A percentile compares a stretch with the other conserved stretches of the same genome.
These are phyloP conservation scores for Apeira syringaria DNA, from an alignment of 2,888 invertebrate species.

Conservation along the genomic window DNA sequence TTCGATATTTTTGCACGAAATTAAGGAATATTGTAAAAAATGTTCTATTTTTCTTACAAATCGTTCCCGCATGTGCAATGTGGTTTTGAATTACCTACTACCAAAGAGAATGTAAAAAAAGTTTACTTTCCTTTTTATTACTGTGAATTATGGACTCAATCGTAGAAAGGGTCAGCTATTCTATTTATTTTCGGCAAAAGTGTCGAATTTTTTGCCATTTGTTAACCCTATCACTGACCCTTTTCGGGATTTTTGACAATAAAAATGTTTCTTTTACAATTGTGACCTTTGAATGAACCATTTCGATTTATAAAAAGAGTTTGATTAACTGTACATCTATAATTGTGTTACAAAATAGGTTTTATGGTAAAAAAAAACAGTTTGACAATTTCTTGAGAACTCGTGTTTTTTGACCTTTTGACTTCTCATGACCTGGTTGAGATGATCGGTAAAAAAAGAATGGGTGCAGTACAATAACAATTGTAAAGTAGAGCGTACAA, in stretches of 20 bases:
- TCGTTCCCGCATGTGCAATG: constrained; percentile 61
- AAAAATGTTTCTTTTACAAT: constrained; percentile 22
- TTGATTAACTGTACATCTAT: constrained; percentile 10
- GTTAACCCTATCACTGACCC: constrained; percentile 61
- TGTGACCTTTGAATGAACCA: constrained; percentile 32
- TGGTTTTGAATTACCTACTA: constrained; percentile 68
- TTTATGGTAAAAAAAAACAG: neutral
- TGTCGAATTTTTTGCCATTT: constrained; percentile 51
- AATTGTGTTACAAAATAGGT: neutral
- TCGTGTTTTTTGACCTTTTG: constrained; percentile 2
- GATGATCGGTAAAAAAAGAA: no score
- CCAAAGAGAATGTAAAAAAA: constrained; percentile 45
- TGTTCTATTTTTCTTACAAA: constrained; percentile 70
- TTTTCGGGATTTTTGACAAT: constrained; percentile 24
- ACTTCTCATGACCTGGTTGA: neutral
- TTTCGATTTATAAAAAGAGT: constrained; percentile 5
- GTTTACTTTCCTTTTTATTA: constrained; percentile 51
- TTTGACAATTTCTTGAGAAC: constrained; percentile 12
- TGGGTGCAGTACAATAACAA: no score
- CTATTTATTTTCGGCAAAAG: constrained; percentile 39
- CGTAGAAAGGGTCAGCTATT: constrained; percentile 72
- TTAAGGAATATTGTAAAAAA: constrained; percentile 70
- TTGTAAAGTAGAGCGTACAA: no score
- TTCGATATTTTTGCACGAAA: constrained; percentile 76
- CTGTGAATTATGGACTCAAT: constrained; percentile 65